Conservation (phyloP, 2,888 invertebrate species). For the Sabellastarte sp. region DNA sequence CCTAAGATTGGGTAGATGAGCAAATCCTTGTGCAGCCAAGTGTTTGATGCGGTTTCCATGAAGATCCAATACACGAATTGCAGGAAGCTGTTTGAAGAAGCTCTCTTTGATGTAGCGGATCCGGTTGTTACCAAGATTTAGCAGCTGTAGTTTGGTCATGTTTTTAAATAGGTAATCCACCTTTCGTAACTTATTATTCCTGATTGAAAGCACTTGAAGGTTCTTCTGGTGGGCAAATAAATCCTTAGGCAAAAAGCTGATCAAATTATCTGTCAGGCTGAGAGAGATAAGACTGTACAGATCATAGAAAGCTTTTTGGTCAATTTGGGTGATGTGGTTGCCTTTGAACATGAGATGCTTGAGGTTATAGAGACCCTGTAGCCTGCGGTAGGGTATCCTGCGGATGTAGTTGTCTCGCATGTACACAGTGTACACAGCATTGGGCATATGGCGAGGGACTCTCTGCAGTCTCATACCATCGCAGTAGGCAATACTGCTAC, state of each 20-base stretch:
- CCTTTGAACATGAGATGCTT: constrained; percentile 81
- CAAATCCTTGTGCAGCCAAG: constrained; percentile 69
- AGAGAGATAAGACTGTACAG: no score
- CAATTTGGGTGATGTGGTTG: constrained; percentile 80
- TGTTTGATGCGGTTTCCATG: constrained; percentile 69
- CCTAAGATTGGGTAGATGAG: constrained; percentile 71
- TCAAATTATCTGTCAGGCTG: no score
- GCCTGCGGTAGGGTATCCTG: constrained; percentile 14
- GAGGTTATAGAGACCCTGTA: constrained; percentile 67
- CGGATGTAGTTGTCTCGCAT: constrained; percentile 62
- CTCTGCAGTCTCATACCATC: neutral
- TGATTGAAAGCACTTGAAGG: constrained; percentile 81
- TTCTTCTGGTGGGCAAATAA: no score
- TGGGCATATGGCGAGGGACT: neutral
- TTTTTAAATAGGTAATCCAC: constrained; percentile 83
- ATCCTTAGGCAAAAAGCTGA: no score
- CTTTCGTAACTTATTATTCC: constrained; percentile 78
- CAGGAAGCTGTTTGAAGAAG: no score
- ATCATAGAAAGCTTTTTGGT: constrained; percentile 84
- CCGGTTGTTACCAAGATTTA: constrained; percentile 71
- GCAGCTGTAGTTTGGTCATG: constrained; percentile 74
- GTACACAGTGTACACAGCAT: constrained; percentile 74
- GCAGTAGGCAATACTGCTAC: neutral
- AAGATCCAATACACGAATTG: constrained; percentile 75
- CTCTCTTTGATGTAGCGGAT: constrained; percentile 63